A percentile compares a stretch with the other conserved stretches of the same genome.
phyloP scores from a whole-genome alignment of 2,113 vertebrate genomes.

The Gasterosteus aculeatus region DNA sequence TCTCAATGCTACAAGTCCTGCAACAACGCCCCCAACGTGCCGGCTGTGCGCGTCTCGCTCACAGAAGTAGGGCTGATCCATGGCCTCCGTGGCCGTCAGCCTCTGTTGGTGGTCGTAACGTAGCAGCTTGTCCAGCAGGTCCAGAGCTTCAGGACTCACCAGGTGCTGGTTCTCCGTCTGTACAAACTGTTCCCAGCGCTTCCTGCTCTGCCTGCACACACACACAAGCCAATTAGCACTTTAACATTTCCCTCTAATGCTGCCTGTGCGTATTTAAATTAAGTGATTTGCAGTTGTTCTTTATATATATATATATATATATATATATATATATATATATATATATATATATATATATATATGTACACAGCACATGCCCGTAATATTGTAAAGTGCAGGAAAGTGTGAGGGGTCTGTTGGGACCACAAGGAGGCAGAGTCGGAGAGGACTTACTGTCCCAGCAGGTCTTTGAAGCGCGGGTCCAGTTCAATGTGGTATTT shows the following conservation, averaged over 20 bases:
- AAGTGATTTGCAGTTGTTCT: neutral
- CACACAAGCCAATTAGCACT: neutral
- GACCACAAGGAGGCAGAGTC: neutral
- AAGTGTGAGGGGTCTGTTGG: neutral
- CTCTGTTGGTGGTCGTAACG: slow-evolving; percentile 99
- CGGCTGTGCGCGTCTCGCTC: slow-evolving; percentile 58
- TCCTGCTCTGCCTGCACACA: slow-evolving; percentile 89
- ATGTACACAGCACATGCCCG: too few species aligned
- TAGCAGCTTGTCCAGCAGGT: slow-evolving; percentile 97
- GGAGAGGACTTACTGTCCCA: slow-evolving; percentile 92
- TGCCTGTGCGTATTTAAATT: neutral
- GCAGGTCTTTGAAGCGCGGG: slow-evolving; percentile 96
- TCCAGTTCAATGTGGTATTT: slow-evolving; percentile 99
- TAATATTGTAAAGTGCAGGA: too few species aligned
- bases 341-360: too few species aligned
- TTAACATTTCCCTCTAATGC: too few species aligned
- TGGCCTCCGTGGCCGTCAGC: slow-evolving; percentile 95
- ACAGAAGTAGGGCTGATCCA: slow-evolving; percentile 99
- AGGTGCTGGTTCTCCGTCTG: slow-evolving; percentile 97
- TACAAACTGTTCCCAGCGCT: slow-evolving; percentile 99
- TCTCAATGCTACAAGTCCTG: neutral
- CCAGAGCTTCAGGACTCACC: slow-evolving; percentile 94
- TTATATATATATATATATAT: too few species aligned
- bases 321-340: too few species aligned
- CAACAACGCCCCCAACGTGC: neutral